Percentiles rank a stretch among this genome's conserved stretches.
These are phyloP conservation scores for Saguinus midas DNA, from an alignment of 2,113 vertebrate species.

Conservation along the genomic window DNA sequence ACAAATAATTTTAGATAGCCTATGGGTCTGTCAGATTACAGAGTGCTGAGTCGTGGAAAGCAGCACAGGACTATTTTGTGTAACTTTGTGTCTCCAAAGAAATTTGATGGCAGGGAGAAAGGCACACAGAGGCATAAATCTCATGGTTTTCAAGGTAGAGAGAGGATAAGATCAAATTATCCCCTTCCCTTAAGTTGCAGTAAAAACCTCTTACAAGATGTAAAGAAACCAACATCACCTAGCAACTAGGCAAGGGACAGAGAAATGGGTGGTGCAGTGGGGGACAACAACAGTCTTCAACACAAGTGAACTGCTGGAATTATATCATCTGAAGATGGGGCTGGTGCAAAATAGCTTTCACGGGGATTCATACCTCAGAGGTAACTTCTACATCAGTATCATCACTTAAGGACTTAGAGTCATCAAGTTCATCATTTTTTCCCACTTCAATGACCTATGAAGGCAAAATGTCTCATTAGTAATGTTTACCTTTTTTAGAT, in stretches of 20 bases:
- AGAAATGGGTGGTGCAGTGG: not conserved
- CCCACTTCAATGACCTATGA: slow-evolving; percentile 86
- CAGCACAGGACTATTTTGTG: not conserved
- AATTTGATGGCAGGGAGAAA: not conserved
- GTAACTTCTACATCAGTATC: slow-evolving; percentile 93
- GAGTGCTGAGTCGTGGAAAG: not conserved
- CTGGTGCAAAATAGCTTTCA: not conserved
- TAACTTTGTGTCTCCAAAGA: not conserved
- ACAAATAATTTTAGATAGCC: not conserved
- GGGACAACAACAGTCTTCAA: not conserved
- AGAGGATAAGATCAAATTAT: not conserved
- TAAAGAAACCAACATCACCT: slow-evolving; percentile 1
- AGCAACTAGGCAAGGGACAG: not conserved
- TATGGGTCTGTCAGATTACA: not conserved
- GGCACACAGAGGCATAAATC: not conserved
- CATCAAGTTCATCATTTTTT: slow-evolving; percentile 86
- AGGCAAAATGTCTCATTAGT: slow-evolving; percentile 52
- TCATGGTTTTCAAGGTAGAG: not conserved
- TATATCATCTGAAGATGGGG: not conserved
- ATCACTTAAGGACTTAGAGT: slow-evolving; percentile 92
- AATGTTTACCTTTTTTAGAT: not conserved
- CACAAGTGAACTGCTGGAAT: not conserved
- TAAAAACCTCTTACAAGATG: slow-evolving; percentile 48
- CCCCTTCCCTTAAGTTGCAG: slow-evolving; percentile 18
- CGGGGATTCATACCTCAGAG: slow-evolving; percentile 86